Base-by-base conservation (phyloP, 1,140 invertebrate genomes). In the Drosophila nebulosa region DNA sequence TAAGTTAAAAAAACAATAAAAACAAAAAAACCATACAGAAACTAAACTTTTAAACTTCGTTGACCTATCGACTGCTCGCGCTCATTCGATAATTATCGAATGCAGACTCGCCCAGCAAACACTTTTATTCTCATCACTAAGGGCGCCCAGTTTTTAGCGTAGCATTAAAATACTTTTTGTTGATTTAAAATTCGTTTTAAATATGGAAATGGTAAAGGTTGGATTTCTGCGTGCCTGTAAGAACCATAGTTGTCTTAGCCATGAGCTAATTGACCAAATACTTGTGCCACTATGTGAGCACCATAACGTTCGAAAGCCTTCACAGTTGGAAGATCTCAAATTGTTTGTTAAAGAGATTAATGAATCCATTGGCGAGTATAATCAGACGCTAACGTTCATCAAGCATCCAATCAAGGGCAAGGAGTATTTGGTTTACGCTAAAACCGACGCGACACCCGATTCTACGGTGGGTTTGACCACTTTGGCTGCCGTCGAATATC, bases 201-300 rank as follows among this genome's bases (percentile, higher is more conserved):
- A 6, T 0, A 83, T 84, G 79, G 69, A 80, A 6, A n/a, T 65
- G 22, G 65, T 88, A 0, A 76, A 79, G 22, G 66, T 69, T 10
- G 66, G 63, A 12, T 88, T 88, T 56, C 14, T 79, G 1, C 75
- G 83, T 1, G 78, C 83, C 3, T 88, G 83, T 18, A 88, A 79
- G 12, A 88, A 88, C 18, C 75, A 77, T 30, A 73, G 84, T 22
- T 73, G 55, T 21, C 71, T 88, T 1, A 55, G 65, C 56, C 52
- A 53, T 18, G 63, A 83, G 3, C 7, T 35, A 12, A 83, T 89
- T 42, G 69, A 76, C 1, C 3, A 71, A 0, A 79, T 88, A 62
- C 64, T 88, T 16, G 14, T 50, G 1, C 65, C 78, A 22, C 68
- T 88, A 3, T 88, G 83, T 26, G 52, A 62, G 10, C 42, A 12